Conservation (phyloP, 2,797 vertebrate genomes). For the Nyctibius grandis region DNA sequence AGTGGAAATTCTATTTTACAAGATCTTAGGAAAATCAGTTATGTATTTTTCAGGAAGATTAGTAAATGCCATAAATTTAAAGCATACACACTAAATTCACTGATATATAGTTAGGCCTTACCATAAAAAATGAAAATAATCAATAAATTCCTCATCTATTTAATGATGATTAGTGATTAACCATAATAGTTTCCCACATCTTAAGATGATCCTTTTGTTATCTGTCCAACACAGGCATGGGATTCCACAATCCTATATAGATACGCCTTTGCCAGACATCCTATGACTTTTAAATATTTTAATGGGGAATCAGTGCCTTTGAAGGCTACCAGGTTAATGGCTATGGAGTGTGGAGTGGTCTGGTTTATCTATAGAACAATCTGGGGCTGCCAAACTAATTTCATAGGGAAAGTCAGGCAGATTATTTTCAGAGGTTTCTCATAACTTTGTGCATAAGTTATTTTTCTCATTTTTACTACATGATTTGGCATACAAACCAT, state of each 20-base stretch:
- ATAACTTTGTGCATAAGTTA: neutral
- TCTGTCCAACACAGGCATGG: neutral
- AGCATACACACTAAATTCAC: fast-evolving
- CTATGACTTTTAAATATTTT: neutral
- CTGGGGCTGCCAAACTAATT: neutral
- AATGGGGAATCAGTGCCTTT: neutral
- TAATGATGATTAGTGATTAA: neutral
- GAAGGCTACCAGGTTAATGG: neutral
- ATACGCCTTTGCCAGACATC: neutral
- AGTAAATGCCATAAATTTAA: neutral
- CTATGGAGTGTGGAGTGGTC: neutral
- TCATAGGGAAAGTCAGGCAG: neutral
- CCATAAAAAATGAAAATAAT: neutral
- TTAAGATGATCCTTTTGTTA: neutral
- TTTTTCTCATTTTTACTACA: neutral
- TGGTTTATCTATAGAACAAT: neutral
- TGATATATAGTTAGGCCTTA: neutral
- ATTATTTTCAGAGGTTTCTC: neutral
- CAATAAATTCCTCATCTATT: neutral
- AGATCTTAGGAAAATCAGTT: neutral
- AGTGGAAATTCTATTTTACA: neutral
- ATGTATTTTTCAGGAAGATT: neutral
- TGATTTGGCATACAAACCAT: neutral
- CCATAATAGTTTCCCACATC: neutral
- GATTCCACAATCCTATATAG: neutral